Percentiles rank a stretch among this genome's conserved stretches.
Evolutionary conservation across 2,888 invertebrate species (phyloP).

Genomic region (Drosophila mettleri): DNA sequence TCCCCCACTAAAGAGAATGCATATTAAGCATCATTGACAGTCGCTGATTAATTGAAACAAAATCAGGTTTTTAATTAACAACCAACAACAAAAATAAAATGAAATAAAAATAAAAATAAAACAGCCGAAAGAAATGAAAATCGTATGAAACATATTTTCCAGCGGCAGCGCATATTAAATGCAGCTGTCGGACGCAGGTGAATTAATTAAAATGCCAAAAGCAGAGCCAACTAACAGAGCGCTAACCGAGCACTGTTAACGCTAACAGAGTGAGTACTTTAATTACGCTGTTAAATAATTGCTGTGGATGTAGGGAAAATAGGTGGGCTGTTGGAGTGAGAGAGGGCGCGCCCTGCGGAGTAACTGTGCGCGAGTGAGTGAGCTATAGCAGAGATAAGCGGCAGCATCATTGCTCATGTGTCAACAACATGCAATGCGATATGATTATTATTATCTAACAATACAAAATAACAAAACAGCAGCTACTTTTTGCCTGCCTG

Average conservation of each 20-base stretch:
- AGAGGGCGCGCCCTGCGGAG: background rate
- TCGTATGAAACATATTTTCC: constrained; percentile 47
- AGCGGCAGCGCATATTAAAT: constrained; percentile 58
- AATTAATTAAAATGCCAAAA: constrained; percentile 60
- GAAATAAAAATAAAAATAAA: constrained; percentile 18
- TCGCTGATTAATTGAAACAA: constrained; percentile 73
- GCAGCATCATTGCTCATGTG: constrained; percentile 79
- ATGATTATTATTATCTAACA: constrained; percentile 79
- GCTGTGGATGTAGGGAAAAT: too few species aligned
- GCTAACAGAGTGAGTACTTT: constrained; percentile 38
- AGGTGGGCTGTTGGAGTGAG: background rate
- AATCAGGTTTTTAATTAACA: constrained; percentile 71
- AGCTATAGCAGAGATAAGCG: constrained; percentile 46
- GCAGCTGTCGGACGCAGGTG: constrained; percentile 50
- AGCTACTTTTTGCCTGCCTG: constrained; percentile 74
- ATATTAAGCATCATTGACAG: constrained; percentile 74
- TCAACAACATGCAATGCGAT: constrained; percentile 80
- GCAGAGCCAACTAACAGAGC: constrained; percentile 34
- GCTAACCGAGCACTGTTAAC: constrained; percentile 26
- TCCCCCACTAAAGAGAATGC: constrained; percentile 10
- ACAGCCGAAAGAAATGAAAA: constrained; percentile 33
- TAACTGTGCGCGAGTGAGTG: constrained; percentile 5
- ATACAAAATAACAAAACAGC: constrained; percentile 72
- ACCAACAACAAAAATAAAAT: constrained; percentile 7
- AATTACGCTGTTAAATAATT: constrained; percentile 57